Conservation (phyloP, 2,113 vertebrate genomes). For the Microcebus jonahi region DNA sequence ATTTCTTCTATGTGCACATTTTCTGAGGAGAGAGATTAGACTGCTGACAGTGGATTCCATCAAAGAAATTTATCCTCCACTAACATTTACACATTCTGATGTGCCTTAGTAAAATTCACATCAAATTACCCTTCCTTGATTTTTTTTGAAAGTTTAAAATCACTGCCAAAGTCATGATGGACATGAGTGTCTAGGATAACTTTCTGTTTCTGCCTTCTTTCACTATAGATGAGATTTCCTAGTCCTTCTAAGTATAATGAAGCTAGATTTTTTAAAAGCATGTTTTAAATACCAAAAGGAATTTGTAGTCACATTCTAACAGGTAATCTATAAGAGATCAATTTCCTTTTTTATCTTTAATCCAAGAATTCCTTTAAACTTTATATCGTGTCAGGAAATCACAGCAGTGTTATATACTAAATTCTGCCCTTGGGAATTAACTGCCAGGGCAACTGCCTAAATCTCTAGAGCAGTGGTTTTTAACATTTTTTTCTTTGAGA, state of each 20-base stretch:
- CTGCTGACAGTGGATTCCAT: background rate
- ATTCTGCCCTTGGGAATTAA: background rate
- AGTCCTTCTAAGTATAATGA: background rate
- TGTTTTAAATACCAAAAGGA: background rate
- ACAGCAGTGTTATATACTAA: background rate
- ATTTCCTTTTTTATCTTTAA: conserved; percentile 9
- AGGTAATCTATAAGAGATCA: conserved; percentile 7
- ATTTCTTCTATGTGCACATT: background rate
- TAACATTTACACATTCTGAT: conserved; percentile 10
- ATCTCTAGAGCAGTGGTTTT: background rate
- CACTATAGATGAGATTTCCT: background rate
- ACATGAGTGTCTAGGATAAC: background rate
- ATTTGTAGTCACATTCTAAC: background rate
- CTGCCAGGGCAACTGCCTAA: background rate
- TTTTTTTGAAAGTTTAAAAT: background rate
- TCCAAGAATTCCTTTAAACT: background rate
- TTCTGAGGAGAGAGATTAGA: conserved; percentile 11
- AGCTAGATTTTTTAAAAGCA: background rate
- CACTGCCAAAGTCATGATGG: background rate
- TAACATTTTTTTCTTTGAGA: background rate
- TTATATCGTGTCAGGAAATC: conserved; percentile 6
- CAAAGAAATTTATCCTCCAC: background rate
- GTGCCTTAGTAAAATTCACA: background rate
- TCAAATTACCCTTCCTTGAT: background rate
- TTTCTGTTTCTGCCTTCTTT: conserved; percentile 6